Percentiles rank a stretch among this genome's conserved stretches.
Conservation (phyloP, 1,140 invertebrate species). For the Zaprionus capensis region DNA sequence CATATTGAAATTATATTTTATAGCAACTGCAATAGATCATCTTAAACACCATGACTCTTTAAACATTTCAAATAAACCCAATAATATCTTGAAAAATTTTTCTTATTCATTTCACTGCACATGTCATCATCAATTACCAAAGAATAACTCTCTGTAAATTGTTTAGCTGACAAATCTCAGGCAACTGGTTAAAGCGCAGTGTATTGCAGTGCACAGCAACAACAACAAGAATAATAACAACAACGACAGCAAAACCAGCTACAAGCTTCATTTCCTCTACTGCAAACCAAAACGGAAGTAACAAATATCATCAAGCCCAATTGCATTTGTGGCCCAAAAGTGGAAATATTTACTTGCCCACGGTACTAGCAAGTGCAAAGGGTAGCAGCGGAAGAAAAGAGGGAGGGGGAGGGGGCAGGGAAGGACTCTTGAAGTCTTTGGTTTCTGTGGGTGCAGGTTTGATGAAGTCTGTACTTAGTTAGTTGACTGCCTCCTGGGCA, state of each 20-base stretch:
- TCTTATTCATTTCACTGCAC: not conserved
- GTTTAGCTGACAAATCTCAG: conserved; percentile 4
- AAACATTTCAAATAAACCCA: not conserved
- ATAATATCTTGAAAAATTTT: not conserved
- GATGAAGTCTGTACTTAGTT: conserved; percentile 43
- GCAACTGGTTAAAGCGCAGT: conserved; percentile 3
- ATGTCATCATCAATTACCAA: conserved; percentile 7
- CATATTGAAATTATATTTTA: not conserved
- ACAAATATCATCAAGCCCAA: conserved; percentile 82
- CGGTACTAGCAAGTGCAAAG: conserved; percentile 11
- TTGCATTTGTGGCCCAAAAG: conserved; percentile 80
- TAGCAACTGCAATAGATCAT: no score
- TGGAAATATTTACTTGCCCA: conserved; percentile 75
- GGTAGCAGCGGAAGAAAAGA: conserved; percentile 1
- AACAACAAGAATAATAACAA: conserved; percentile 5
- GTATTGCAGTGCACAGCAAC: conserved; percentile 33
- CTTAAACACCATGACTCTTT: not conserved
- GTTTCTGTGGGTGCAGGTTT: conserved; percentile 23
- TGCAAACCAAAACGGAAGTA: conserved; percentile 74
- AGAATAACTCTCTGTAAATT: conserved; percentile 3
- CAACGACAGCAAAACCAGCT: conserved; percentile 35
- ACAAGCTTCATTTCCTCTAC: conserved; percentile 70
- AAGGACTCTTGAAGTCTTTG: not conserved
- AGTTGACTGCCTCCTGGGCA: conserved; percentile 37
- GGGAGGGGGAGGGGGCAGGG: not conserved